Evolutionary conservation across 2,113 vertebrate species (phyloP).

Genomic region (Corapipo altera): DNA sequence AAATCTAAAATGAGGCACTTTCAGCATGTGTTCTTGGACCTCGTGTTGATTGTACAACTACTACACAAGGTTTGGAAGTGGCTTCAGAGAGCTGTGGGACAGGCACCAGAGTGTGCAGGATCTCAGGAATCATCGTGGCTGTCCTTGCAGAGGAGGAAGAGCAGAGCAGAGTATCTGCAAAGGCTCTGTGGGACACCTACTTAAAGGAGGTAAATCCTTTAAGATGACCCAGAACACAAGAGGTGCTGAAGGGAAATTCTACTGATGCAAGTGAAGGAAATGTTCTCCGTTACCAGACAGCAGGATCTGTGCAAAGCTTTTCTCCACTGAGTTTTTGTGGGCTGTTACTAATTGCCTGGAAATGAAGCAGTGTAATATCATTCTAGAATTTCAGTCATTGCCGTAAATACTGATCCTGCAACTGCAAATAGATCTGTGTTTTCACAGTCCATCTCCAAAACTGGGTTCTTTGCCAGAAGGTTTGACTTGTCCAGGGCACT

Average conservation of each 20-base stretch:
- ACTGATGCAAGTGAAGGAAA: not conserved
- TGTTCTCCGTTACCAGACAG: not conserved
- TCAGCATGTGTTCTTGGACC: not conserved
- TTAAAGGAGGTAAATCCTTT: not conserved
- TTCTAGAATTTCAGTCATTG: not conserved
- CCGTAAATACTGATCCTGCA: not conserved
- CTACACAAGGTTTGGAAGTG: not conserved
- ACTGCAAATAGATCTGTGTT: not conserved
- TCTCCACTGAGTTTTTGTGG: not conserved
- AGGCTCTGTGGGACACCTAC: not conserved
- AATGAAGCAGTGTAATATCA: not conserved
- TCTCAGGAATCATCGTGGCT: accelerated
- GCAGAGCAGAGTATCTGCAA: not conserved
- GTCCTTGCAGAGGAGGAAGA: not conserved
- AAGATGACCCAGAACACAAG: not conserved
- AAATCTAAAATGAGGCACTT: not conserved
- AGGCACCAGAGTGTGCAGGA: not conserved
- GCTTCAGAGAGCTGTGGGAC: not conserved
- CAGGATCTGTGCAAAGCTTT: not conserved
- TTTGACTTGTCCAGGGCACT: not conserved
- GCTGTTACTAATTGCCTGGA: not conserved
- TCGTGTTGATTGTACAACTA: not conserved
- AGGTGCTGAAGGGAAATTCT: not conserved
- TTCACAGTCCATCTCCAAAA: not conserved
- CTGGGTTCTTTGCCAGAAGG: not conserved